phyloP scores from a whole-genome alignment of 2,797 vertebrate species.

The Ptychadena robeensis region DNA sequence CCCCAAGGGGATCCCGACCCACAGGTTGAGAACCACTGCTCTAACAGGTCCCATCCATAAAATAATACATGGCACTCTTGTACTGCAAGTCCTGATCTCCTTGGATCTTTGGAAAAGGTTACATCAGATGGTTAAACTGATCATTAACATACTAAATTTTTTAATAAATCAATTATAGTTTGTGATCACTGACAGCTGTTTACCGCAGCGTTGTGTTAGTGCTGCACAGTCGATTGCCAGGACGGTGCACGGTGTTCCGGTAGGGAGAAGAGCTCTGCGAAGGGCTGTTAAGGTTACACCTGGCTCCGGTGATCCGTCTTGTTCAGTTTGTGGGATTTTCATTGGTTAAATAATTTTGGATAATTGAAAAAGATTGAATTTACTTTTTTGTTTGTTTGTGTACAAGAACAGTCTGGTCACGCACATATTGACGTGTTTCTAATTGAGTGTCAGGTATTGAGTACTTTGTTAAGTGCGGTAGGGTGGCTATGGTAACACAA shows the following conservation, averaged over 20 bases:
- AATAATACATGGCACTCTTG: too few species aligned
- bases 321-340: not conserved
- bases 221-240: not conserved
- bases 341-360: conserved; percentile 4
- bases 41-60: too few species aligned
- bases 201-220: not conserved
- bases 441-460: conserved; percentile 30
- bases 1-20: too few species aligned
- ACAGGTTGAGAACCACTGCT: too few species aligned
- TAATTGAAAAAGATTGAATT: conserved; percentile 22
- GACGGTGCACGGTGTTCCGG: not conserved
- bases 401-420: not conserved
- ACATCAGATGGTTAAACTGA: conserved; percentile 7
- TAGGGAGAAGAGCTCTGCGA: not conserved
- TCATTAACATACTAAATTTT: conserved; percentile 11
- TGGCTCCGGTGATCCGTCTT: not conserved
- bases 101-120: not conserved
- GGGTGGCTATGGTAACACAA: conserved; percentile 5
- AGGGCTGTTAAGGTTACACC: not conserved
- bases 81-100: not conserved
- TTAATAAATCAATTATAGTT: conserved; percentile 24
- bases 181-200: conserved; percentile 23
- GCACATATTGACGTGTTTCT: not conserved
- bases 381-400: conserved; percentile 3
- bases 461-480: conserved; percentile 1